These are phyloP conservation scores for Chamaetylas fuelleborni DNA, from an alignment of 2,113 vertebrate genomes.

Conservation along the genomic window DNA sequence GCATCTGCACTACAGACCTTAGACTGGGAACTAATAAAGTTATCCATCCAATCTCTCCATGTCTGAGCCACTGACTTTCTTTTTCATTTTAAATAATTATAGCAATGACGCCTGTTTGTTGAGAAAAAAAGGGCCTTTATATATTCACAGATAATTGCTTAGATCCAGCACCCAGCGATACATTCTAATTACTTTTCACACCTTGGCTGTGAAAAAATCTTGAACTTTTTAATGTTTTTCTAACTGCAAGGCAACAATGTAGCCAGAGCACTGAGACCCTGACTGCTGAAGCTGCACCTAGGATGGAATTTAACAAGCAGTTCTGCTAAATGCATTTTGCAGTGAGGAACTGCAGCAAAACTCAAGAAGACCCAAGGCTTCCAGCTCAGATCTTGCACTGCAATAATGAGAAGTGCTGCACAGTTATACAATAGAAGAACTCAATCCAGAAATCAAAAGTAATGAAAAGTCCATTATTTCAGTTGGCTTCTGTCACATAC, in stretches of 20 bases:
- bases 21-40: constrained; percentile 68
- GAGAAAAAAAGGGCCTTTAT: constrained; percentile 47
- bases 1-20: constrained; percentile 47
- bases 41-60: constrained; percentile 40
- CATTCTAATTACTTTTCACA: constrained; percentile 68
- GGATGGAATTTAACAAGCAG: constrained; percentile 22
- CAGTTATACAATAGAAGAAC: not conserved
- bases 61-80: constrained; percentile 53
- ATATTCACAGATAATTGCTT: constrained; percentile 61
- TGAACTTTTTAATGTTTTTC: constrained; percentile 33
- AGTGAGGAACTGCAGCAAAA: constrained; percentile 2
- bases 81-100: constrained; percentile 70
- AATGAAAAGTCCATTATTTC: constrained; percentile 38
- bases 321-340: not conserved
- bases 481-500: constrained; percentile 4
- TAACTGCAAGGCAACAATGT: constrained; percentile 5
- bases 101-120: constrained; percentile 49
- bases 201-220: constrained; percentile 41
- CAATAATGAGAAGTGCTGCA: constrained; percentile 6
- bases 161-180: constrained; percentile 11
- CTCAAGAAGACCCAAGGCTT: not conserved
- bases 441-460: constrained; percentile 30
- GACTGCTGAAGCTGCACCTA: not conserved
- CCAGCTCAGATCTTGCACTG: not conserved
- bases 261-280: constrained; percentile 9